Base-by-base conservation (phyloP, 2,113 vertebrate species). In the Lophochroa leadbeateri region DNA sequence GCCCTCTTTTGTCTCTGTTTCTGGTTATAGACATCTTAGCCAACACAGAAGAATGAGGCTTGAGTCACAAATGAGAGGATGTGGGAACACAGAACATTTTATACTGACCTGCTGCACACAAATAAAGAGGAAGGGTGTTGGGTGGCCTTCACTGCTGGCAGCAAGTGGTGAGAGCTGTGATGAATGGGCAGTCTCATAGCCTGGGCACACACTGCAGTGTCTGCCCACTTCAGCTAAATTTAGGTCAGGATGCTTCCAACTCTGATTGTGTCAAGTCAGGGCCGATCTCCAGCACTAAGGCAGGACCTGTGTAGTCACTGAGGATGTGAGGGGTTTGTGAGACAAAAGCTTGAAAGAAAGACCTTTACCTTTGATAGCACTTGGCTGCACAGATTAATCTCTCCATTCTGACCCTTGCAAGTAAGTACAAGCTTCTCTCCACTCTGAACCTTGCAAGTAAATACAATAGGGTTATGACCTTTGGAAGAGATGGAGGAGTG, bases 251-350 rank as follows among this genome's bases (percentile, higher is more conserved):
- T 46, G 44, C 67, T 35, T 88, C 57, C 63, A 76, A 2, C 77
- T 85, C 57, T 50, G 31, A 8, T 41, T 74, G 29, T 37, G 17
- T 50, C 41, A 76, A 74, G 44, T 39, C 61, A 64, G 44, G 27
- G 13, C n/a, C 0, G 0, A 41, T 13, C 20, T 68, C 37, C 17
- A 72, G 52, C 49, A n/a, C 0, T 2, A 13, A 50, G 41, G 4
- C 17, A 20, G 37, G 55, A 69, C 23, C 31, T 86, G 11, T 58
- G 18, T 19, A 69, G n/a, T 21, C 19, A 21, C 19, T 64, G 31
- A 86, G 29, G 13, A 60, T 69, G 5, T 23, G 44, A 74, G 33
- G 14, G 28, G 9, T 11, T 46, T 82, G 37, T 74, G 37, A 82
- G 43, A 24, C 21, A 78, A 47, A 64, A 83, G 13, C 46, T 61